Conservation (phyloP, 1,140 invertebrate genomes). For the Drosophila mojavensis region DNA sequence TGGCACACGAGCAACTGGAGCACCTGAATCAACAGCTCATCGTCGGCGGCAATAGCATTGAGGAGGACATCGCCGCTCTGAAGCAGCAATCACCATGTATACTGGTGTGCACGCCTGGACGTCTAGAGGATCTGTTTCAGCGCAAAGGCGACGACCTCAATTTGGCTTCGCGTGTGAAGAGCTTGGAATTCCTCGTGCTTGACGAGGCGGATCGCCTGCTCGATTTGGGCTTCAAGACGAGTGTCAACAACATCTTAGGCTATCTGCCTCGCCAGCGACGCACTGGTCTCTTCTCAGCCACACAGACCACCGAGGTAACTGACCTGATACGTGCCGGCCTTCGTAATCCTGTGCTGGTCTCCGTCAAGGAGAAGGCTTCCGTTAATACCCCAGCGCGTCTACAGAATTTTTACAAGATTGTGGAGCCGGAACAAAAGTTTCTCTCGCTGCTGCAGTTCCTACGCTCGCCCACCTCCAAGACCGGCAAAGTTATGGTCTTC, state of each 20-base stretch:
- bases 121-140: slow-evolving; percentile 94
- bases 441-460: slow-evolving; percentile 84
- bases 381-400: slow-evolving; percentile 92
- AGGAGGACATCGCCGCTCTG: slow-evolving; percentile 89
- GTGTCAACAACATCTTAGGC: slow-evolving; percentile 95
- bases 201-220: slow-evolving; percentile 98
- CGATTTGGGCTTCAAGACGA: slow-evolving; percentile 95
- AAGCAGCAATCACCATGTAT: slow-evolving; percentile 92
- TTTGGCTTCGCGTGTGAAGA: slow-evolving; percentile 88
- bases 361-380: slow-evolving; percentile 93
- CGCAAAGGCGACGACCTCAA: slow-evolving; percentile 87
- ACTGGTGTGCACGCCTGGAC: slow-evolving; percentile 95
- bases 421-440: slow-evolving; percentile 86
- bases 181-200: slow-evolving; percentile 95
- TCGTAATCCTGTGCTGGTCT: slow-evolving; percentile 96
- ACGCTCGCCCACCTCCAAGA: slow-evolving; percentile 69
- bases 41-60: slow-evolving; percentile 92
- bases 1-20: slow-evolving; percentile 69
- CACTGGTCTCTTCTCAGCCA: slow-evolving; percentile 99
- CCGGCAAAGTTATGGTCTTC: slow-evolving; percentile 95
- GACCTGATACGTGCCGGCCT: slow-evolving; percentile 96
- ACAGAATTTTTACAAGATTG: slow-evolving; percentile 94
- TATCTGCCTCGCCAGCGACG: slow-evolving; percentile 96
- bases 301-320: slow-evolving; percentile 97
- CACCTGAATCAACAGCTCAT: slow-evolving; percentile 87